phyloP scores from a whole-genome alignment of 2,888 invertebrate genomes.

The Aphrophora alni region DNA sequence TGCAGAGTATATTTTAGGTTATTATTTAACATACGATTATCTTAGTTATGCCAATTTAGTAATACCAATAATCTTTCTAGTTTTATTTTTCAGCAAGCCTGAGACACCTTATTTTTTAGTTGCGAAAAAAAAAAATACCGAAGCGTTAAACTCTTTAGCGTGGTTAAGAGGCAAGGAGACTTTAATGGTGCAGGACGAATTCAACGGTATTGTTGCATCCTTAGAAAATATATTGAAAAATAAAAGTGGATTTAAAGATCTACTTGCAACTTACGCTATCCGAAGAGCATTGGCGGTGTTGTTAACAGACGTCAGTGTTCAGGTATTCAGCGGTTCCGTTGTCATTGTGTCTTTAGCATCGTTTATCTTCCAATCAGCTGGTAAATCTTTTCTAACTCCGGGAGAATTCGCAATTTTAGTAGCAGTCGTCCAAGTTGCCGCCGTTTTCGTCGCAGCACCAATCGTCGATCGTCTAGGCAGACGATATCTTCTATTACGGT shows the following conservation, averaged over 20 bases:
- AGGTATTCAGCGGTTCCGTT: conserved; percentile 43
- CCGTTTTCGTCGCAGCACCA: conserved; percentile 36
- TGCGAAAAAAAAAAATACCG: conserved; percentile 60
- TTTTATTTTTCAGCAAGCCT: conserved; percentile 64
- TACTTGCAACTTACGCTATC: conserved; percentile 40
- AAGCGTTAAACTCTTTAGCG: conserved; percentile 55
- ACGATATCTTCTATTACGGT: conserved; percentile 43
- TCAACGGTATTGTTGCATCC: conserved; percentile 37
- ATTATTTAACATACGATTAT: conserved; percentile 55
- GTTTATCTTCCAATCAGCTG: conserved; percentile 40
- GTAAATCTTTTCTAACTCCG: conserved; percentile 19
- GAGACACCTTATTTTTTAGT: conserved; percentile 68
- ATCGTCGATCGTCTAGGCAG: conserved; percentile 44
- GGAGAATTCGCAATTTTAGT: conserved; percentile 37
- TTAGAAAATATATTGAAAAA: conserved; percentile 24
- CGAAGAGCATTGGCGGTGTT: conserved; percentile 44
- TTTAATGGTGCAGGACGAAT: conserved; percentile 39
- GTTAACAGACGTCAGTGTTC: conserved; percentile 39
- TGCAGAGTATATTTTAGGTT: conserved; percentile 45
- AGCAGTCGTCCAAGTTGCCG: conserved; percentile 41
- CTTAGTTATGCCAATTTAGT: conserved; percentile 58
- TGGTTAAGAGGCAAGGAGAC: conserved; percentile 40
- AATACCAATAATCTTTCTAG: conserved; percentile 60
- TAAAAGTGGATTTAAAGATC: conserved; percentile 23
- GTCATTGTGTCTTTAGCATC: conserved; percentile 45